Conservation (phyloP, 2,113 vertebrate species). For the Crotophaga sulcirostris region DNA sequence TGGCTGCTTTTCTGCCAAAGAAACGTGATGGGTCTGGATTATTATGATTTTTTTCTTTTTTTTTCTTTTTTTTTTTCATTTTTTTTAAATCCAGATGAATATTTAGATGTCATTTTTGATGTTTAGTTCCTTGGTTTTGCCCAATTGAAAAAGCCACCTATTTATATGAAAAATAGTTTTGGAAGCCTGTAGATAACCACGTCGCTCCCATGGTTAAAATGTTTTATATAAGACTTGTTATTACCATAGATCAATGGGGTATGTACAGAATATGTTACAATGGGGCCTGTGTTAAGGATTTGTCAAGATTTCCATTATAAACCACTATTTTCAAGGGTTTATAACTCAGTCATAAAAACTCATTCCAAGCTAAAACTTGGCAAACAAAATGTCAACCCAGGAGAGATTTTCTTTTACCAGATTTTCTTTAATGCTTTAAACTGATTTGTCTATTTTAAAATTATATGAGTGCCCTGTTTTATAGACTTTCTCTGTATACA, state of each 20-base stretch:
- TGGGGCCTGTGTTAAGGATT: conserved; percentile 66
- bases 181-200: conserved; percentile 53
- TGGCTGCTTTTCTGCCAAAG: conserved; percentile 22
- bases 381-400: conserved; percentile 55
- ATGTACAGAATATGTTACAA: conserved; percentile 58
- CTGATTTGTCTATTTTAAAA: conserved; percentile 67
- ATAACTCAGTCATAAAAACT: conserved; percentile 65
- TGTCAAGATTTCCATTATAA: conserved; percentile 74
- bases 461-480: conserved; percentile 62
- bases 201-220: conserved; percentile 19
- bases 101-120: conserved; percentile 6
- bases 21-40: conserved; percentile 9
- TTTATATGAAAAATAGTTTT: conserved; percentile 57
- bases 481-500: conserved; percentile 52
- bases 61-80: background rate
- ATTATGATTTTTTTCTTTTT: background rate
- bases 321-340: conserved; percentile 58
- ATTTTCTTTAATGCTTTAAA: conserved; percentile 67
- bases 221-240: conserved; percentile 49
- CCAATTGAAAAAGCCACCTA: conserved; percentile 28
- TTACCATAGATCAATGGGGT: conserved; percentile 59
- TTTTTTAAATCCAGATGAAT: background rate
- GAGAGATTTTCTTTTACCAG: conserved; percentile 68
- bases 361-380: conserved; percentile 68
- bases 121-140: conserved; percentile 19